A percentile compares a stretch with the other conserved stretches of the same genome.
Conservation (phyloP, 2,888 invertebrate genomes). For the Portevinia maculata region DNA sequence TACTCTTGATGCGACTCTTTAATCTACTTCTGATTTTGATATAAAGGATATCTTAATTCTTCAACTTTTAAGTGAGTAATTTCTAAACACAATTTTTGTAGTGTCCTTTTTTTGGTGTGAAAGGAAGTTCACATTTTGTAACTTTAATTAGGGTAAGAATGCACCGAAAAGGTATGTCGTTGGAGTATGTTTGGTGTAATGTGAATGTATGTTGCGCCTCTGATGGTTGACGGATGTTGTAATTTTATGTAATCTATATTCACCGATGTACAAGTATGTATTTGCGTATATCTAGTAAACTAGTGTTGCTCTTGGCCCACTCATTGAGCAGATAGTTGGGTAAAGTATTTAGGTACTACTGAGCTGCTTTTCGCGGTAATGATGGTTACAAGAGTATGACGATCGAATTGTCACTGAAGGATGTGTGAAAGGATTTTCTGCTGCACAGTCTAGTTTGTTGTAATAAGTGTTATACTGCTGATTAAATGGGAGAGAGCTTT, state of each 20-base stretch:
- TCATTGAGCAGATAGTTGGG: conserved; percentile 15
- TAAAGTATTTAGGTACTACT: conserved; percentile 20
- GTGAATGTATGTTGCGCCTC: conserved; percentile 25
- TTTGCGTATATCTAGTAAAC: conserved; percentile 39
- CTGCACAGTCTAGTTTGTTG: not conserved
- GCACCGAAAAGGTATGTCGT: conserved; percentile 21
- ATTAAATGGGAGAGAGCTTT: conserved; percentile 45
- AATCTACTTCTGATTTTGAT: conserved; percentile 24
- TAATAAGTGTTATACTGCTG: conserved; percentile 35
- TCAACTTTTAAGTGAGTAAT: conserved; percentile 1
- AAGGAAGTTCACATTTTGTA: conserved; percentile 60
- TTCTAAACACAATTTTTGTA: conserved; percentile 4
- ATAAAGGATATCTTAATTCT: conserved; percentile 35
- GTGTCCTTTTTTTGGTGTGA: conserved; percentile 11
- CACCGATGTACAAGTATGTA: conserved; percentile 14
- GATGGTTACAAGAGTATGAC: conserved; percentile 60
- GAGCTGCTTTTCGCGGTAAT: conserved; percentile 37
- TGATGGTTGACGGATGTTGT: conserved; percentile 21
- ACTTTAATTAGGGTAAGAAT: conserved; percentile 14
- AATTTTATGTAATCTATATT: conserved; percentile 48
- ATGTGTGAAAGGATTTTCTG: conserved; percentile 33
- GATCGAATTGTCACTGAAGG: conserved; percentile 66
- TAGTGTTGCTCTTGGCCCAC: conserved; percentile 42
- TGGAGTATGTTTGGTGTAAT: conserved; percentile 15
- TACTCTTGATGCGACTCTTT: conserved; percentile 23